Evolutionary conservation across 1,140 invertebrate species (phyloP).

Genomic region (Neotoxoptera formosana): DNA sequence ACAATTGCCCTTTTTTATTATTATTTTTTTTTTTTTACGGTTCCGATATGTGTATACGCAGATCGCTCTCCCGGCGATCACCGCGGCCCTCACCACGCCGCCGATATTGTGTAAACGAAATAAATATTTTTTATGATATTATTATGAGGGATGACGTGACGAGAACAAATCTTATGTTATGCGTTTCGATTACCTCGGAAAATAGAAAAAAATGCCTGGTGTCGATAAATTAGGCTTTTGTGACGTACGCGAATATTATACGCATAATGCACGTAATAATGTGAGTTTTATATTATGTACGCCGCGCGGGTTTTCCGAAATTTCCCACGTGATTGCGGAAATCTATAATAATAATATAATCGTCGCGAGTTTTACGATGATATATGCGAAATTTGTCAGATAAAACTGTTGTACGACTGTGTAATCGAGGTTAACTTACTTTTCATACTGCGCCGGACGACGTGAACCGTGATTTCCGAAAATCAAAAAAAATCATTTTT

Average conservation of each 20-base stretch:
- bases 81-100: not conserved
- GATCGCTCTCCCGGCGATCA: not conserved
- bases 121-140: not conserved
- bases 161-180: not conserved
- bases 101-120: not conserved
- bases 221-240: not conserved
- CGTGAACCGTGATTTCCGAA: too few species aligned
- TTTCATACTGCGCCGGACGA: too few species aligned
- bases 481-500: too few species aligned
- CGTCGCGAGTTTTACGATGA: too few species aligned
- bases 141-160: not conserved
- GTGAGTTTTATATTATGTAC: not conserved
- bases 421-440: too few species aligned
- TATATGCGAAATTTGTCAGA: not conserved
- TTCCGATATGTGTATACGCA: not conserved
- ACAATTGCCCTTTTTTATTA: slow-evolving; percentile 44
- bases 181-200: not conserved
- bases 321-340: not conserved
- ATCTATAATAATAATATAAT: not conserved
- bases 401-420: too few species aligned
- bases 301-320: not conserved
- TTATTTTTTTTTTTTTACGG: not conserved
- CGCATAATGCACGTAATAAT: not conserved
- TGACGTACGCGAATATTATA: not conserved
- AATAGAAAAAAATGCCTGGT: not conserved